Conservation (phyloP, 2,888 invertebrate species). For the Oxyteleia sp. region DNA sequence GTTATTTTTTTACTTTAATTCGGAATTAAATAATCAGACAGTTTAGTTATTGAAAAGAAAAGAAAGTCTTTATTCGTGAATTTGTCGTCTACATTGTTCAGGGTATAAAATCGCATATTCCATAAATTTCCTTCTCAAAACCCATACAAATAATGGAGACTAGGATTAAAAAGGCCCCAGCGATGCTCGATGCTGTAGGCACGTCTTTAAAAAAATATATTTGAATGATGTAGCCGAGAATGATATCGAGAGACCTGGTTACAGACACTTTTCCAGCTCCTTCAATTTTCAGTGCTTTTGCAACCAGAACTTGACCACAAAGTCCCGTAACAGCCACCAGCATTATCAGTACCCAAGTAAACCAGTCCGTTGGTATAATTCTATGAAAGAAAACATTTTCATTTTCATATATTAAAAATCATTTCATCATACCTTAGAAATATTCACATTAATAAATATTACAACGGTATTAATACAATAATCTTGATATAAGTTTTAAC, state of each 20-base stretch:
- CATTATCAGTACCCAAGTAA: slow-evolving; percentile 83
- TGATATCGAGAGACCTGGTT: slow-evolving; percentile 88
- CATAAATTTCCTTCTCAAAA: slow-evolving; percentile 86
- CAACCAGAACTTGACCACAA: slow-evolving; percentile 87
- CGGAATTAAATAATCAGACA: too few relatives aligned
- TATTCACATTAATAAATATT: too few relatives aligned
- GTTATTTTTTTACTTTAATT: too few relatives aligned
- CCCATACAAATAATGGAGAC: slow-evolving; percentile 87
- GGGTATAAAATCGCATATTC: slow-evolving; percentile 85
- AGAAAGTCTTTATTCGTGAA: background rate
- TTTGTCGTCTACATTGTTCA: slow-evolving; percentile 58
- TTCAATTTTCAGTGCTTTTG: slow-evolving; percentile 87
- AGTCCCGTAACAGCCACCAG: slow-evolving; percentile 86
- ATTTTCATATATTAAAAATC: too few relatives aligned
- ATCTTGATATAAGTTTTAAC: too few relatives aligned
- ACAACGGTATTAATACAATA: too few relatives aligned
- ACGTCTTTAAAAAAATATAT: slow-evolving; percentile 87
- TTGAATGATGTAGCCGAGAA: slow-evolving; percentile 87
- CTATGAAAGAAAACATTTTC: slow-evolving; percentile 70
- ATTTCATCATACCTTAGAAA: too few relatives aligned
- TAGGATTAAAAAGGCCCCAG: slow-evolving; percentile 86
- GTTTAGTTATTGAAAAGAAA: too few relatives aligned
- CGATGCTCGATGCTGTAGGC: slow-evolving; percentile 86
- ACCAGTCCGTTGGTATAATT: slow-evolving; percentile 80
- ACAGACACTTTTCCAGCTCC: slow-evolving; percentile 88